Conservation (phyloP, 2,113 vertebrate species). For the Camarhynchus parvulus region DNA sequence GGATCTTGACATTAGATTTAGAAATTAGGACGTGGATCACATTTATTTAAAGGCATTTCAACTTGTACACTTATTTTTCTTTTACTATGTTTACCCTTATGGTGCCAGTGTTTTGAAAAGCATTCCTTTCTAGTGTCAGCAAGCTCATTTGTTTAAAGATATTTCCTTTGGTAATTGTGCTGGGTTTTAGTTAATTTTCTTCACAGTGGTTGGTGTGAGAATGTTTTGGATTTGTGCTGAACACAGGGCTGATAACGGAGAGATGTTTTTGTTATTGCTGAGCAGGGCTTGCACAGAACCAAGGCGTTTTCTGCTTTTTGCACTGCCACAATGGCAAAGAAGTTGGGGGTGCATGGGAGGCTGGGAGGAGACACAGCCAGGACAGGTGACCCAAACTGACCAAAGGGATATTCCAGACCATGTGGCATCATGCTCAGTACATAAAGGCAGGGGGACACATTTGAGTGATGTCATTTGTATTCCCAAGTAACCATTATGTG, state of each 20-base stretch:
- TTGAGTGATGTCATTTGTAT: not conserved
- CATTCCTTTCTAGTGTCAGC: not conserved
- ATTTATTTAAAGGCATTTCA: not conserved
- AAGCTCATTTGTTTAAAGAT: not conserved
- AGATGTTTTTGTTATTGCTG: not conserved
- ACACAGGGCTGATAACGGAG: rapidly evolving
- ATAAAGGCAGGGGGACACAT: not conserved
- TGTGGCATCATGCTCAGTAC: not conserved
- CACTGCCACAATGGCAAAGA: rapidly evolving
- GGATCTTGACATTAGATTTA: not conserved
- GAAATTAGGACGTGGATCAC: not conserved
- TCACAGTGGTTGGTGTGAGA: not conserved
- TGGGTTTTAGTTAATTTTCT: not conserved
- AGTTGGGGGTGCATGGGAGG: rapidly evolving
- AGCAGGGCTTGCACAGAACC: not conserved
- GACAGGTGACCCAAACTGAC: not conserved
- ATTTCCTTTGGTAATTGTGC: not conserved
- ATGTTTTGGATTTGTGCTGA: not conserved
- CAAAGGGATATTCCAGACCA: not conserved
- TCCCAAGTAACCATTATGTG: not conserved
- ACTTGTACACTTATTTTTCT: not conserved
- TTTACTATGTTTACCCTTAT: not conserved
- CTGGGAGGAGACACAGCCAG: not conserved
- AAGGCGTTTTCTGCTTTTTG: not conserved
- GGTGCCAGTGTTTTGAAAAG: not conserved